Percentiles rank a stretch among this genome's conserved stretches.
Evolutionary conservation across 2,797 vertebrate genomes (phyloP).

Genomic region (Botia kubotai): DNA sequence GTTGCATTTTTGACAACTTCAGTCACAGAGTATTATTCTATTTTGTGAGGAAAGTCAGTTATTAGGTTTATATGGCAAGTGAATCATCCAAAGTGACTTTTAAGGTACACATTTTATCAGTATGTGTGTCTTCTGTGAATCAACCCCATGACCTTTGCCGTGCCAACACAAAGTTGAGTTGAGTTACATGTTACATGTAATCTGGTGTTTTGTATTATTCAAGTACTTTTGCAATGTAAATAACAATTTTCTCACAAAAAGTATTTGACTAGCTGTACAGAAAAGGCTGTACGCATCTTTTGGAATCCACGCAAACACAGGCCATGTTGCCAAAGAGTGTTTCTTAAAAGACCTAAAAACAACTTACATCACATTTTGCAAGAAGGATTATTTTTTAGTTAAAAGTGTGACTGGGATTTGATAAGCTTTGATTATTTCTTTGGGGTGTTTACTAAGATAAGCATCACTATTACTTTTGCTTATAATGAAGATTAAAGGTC

Average conservation of each 20-base stretch:
- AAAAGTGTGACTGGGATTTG: not conserved
- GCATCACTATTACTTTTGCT: no score
- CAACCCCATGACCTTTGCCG: no score
- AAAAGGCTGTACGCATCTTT: not conserved
- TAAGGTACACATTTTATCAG: no score
- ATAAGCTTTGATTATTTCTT: not conserved
- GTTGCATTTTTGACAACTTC: slow-evolving; percentile 32
- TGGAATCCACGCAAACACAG: no score
- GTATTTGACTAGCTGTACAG: not conserved
- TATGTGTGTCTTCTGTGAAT: no score
- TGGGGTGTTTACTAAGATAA: not conserved
- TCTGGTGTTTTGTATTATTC: slow-evolving; percentile 19
- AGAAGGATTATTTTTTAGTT: not conserved
- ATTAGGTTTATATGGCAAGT: no score
- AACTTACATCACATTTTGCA: not conserved
- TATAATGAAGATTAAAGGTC: no score
- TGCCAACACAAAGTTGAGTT: no score
- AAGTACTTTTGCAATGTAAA: slow-evolving; percentile 15
- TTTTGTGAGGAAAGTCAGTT: slow-evolving; percentile 30
- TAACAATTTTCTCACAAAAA: not conserved
- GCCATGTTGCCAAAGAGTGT: no score
- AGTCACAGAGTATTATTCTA: slow-evolving; percentile 16
- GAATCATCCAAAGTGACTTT: no score
- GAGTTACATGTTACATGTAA: not conserved
- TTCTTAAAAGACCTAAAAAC: not conserved